A percentile compares a stretch with the other conserved stretches of the same genome.
phyloP scores from a whole-genome alignment of 2,888 invertebrate species.

The Kuschelorhynchus macadamiae region DNA sequence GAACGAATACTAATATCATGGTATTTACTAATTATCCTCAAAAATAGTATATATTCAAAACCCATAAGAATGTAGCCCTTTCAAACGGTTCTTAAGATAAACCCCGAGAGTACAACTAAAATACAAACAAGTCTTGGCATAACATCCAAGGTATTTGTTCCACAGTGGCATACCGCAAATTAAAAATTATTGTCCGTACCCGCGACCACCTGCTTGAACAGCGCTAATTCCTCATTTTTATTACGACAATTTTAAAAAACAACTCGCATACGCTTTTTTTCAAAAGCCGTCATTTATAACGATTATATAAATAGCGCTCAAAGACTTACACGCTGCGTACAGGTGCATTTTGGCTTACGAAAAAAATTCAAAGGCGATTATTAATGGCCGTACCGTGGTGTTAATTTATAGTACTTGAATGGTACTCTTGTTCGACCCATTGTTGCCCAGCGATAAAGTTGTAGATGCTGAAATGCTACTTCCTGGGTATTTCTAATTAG shows the following conservation, averaged over 20 bases:
- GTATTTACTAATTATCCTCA: too few species aligned
- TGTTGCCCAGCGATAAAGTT: slow-evolving; percentile 41
- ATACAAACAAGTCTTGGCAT: too few species aligned
- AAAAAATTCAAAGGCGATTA: slow-evolving; percentile 40
- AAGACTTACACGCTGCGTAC: slow-evolving; percentile 46
- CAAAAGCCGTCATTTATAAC: slow-evolving; percentile 40
- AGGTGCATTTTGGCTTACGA: slow-evolving; percentile 32
- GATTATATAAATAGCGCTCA: slow-evolving; percentile 43
- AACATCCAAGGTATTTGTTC: too few species aligned
- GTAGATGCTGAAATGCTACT: slow-evolving; percentile 24
- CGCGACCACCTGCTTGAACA: slow-evolving; percentile 9
- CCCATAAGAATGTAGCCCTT: too few species aligned
- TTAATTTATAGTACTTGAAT: slow-evolving; percentile 43
- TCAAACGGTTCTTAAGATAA: too few species aligned
- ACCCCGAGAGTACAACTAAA: too few species aligned
- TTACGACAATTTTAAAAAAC: slow-evolving; percentile 25
- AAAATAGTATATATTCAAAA: too few species aligned
- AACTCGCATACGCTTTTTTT: background rate
- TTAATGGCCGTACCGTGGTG: slow-evolving; percentile 36
- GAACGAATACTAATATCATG: too few species aligned
- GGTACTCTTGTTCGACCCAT: slow-evolving; percentile 39
- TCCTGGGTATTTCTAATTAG: slow-evolving; percentile 33
- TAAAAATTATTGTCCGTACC: slow-evolving; percentile 4
- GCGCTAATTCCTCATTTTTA: slow-evolving; percentile 19
- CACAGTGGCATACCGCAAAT: slow-evolving; percentile 11